These are phyloP conservation scores for Drosophila engyochracea DNA, from an alignment of 2,888 invertebrate species.

Conservation along the genomic window DNA sequence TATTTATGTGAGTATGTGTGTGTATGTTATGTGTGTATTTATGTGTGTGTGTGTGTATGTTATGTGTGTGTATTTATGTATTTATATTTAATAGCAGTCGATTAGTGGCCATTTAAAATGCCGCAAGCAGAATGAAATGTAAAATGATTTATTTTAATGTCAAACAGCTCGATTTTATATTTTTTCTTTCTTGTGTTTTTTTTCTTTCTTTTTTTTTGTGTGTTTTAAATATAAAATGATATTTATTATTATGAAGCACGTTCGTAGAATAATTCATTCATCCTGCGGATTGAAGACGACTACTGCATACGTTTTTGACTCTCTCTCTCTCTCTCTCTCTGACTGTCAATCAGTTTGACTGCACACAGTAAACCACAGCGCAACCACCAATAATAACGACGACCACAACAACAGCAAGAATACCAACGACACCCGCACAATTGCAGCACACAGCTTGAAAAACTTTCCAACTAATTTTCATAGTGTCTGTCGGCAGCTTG, in stretches of 20 bases:
- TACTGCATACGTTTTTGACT: not conserved
- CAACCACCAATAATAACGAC: not conserved
- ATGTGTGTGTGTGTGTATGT: no score
- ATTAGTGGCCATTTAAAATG: not conserved
- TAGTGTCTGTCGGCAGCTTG: slow-evolving; percentile 64
- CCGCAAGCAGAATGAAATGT: not conserved
- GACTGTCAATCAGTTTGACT: slow-evolving; percentile 62
- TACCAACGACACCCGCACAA: slow-evolving; percentile 6
- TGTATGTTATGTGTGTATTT: not conserved
- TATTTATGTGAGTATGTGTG: no score
- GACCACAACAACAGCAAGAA: slow-evolving; percentile 1
- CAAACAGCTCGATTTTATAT: not conserved
- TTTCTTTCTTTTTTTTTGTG: not conserved
- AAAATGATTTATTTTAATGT: not conserved
- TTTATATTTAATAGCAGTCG: not conserved
- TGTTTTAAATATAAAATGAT: not conserved
- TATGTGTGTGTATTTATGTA: not conserved
- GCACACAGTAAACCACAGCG: slow-evolving; percentile 16
- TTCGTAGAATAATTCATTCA: not conserved
- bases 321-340: not conserved
- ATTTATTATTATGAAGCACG: not conserved
- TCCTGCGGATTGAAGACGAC: not conserved
- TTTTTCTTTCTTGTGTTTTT: no score
- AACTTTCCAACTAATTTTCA: slow-evolving; percentile 66
- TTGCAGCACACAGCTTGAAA: slow-evolving; percentile 10